phyloP scores from a whole-genome alignment of 2,888 invertebrate species.

The Girardia tigrina region DNA sequence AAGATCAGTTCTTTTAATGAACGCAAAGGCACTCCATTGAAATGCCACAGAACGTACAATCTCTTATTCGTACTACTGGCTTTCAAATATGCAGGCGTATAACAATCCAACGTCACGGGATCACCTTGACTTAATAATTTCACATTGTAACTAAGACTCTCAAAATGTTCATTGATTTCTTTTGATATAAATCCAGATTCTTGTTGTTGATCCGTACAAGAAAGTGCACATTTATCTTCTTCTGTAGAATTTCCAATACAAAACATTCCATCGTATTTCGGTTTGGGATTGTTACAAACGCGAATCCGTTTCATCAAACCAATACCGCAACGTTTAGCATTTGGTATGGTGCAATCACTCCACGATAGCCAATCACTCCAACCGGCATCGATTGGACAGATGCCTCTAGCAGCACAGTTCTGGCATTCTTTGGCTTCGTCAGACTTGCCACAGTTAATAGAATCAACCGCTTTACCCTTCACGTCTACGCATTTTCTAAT shows the following conservation, averaged over 20 bases:
- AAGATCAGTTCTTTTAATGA: slow-evolving; percentile 1
- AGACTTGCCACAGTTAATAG: background rate
- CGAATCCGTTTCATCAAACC: background rate
- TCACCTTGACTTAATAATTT: background rate
- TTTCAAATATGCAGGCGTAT: background rate
- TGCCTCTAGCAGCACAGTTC: background rate
- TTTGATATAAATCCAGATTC: background rate
- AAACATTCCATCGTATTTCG: background rate
- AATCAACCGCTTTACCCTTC: background rate
- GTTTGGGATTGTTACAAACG: background rate
- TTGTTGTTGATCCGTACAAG: background rate
- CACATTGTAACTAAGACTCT: background rate
- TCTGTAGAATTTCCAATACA: background rate
- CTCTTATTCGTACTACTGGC: background rate
- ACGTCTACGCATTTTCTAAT: background rate
- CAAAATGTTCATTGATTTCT: background rate
- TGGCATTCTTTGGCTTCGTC: slow-evolving; percentile 9
- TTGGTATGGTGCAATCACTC: background rate
- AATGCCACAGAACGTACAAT: background rate
- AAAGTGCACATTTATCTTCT: background rate
- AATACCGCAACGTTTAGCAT: background rate
- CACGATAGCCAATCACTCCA: background rate
- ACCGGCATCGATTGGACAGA: background rate
- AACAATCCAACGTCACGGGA: background rate
- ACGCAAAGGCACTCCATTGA: background rate